Percentiles rank a stretch among this genome's conserved stretches.
Conservation (phyloP, 2,888 invertebrate species). For the Eudemis profundana region DNA sequence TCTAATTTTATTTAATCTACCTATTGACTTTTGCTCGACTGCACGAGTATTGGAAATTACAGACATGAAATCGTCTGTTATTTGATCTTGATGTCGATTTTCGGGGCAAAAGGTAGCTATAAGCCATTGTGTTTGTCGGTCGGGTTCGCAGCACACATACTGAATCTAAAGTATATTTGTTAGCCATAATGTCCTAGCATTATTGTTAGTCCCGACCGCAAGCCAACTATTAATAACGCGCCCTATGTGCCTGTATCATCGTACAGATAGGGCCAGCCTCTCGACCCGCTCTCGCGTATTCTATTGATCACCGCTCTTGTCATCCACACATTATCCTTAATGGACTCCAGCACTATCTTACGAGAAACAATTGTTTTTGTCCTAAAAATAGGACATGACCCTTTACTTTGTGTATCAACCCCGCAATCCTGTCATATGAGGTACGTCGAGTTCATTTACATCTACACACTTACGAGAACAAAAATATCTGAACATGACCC, state of each 20-base stretch:
- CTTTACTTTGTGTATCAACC: slow-evolving; percentile 49
- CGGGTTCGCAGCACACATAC: slow-evolving; percentile 43
- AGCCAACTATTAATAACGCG: slow-evolving; percentile 72
- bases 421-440: slow-evolving; percentile 50
- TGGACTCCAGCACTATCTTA: slow-evolving; percentile 70
- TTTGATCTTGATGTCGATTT: slow-evolving; percentile 6
- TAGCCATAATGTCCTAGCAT: slow-evolving; percentile 58
- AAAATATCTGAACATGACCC: too few species aligned
- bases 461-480: too few species aligned
- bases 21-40: neutral
- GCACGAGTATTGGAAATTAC: neutral
- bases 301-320: slow-evolving; percentile 78
- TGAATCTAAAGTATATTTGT: slow-evolving; percentile 65
- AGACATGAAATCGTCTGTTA: neutral
- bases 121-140: slow-evolving; percentile 33
- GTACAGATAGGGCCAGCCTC: slow-evolving; percentile 59
- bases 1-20: neutral
- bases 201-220: slow-evolving; percentile 59
- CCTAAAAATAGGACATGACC: slow-evolving; percentile 62
- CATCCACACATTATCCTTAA: slow-evolving; percentile 77
- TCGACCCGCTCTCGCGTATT: slow-evolving; percentile 59
- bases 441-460: slow-evolving; percentile 21
- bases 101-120: slow-evolving; percentile 42
- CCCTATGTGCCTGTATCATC: slow-evolving; percentile 60
- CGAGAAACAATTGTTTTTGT: slow-evolving; percentile 73